phyloP scores from a whole-genome alignment of 37 sponge, comb jelly and placozoan genomes.

The Spongilla lacustris region DNA sequence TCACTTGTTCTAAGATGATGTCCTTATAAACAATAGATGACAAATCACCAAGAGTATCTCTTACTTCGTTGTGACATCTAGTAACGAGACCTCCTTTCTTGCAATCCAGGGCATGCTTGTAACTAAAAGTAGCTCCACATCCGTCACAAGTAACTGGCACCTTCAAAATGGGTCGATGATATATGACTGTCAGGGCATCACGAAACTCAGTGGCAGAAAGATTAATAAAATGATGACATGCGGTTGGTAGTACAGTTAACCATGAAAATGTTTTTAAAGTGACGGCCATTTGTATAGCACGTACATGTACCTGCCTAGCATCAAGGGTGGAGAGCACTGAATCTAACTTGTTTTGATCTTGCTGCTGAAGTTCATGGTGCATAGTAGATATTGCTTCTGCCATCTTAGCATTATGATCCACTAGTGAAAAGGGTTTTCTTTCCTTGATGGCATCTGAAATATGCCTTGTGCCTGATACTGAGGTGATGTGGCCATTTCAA shows the following conservation, averaged over 20 bases:
- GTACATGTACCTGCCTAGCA: not conserved
- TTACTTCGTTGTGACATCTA: constrained; percentile 31
- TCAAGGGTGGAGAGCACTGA: constrained; percentile 9
- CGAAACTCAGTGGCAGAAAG: constrained; percentile 32
- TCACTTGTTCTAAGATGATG: constrained; percentile 34
- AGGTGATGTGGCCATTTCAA: constrained; percentile 8
- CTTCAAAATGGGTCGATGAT: constrained; percentile 2
- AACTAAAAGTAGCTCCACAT: constrained; percentile 18
- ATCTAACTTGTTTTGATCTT: constrained; percentile 2
- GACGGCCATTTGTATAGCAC: constrained; percentile 24
- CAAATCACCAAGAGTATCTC: constrained; percentile 50
- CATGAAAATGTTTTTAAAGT: constrained; percentile 24
- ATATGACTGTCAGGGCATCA: constrained; percentile 41
- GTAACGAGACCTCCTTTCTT: constrained; percentile 48
- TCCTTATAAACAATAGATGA: constrained; percentile 32
- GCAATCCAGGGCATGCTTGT: constrained; percentile 39
- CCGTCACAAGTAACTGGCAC: constrained; percentile 38
- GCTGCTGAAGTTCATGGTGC: not conserved
- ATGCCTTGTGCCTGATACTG: not conserved
- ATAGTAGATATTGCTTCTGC: not conserved
- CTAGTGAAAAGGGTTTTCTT: constrained; percentile 2
- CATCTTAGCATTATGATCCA: not conserved
- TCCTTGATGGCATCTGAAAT: constrained; percentile 21
- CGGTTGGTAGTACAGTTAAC: constrained; percentile 22
- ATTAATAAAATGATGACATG: constrained; percentile 30